Evolutionary conservation across 2,888 invertebrate genomes (phyloP).

Genomic region (Sepiola atlantica): DNA sequence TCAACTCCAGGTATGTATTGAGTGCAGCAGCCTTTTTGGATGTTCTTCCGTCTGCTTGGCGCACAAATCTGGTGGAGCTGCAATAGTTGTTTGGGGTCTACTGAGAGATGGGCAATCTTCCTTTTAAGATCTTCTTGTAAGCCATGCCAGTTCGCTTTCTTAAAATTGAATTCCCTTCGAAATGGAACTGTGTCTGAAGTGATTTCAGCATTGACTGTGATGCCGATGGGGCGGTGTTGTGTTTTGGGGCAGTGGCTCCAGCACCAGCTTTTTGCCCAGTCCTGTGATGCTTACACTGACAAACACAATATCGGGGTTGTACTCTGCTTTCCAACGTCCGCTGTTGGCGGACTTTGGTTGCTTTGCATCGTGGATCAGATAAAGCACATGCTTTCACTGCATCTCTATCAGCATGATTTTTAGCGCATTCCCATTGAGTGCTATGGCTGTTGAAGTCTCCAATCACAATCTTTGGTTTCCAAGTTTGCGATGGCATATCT

Average conservation of each 20-base stretch:
- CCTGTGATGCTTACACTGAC: background rate
- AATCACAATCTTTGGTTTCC: too few relatives aligned
- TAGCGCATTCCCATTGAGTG: too few relatives aligned
- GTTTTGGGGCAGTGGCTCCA: background rate
- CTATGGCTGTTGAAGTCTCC: too few relatives aligned
- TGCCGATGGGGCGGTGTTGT: background rate
- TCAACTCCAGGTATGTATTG: background rate
- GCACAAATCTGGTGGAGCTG: background rate
- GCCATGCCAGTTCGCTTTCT: too few relatives aligned
- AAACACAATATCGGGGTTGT: background rate
- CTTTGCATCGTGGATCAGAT: too few relatives aligned
- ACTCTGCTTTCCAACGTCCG: background rate
- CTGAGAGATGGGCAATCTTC: background rate
- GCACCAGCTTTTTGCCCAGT: background rate
- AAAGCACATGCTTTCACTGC: too few relatives aligned
- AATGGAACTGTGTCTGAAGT: background rate
- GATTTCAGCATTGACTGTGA: background rate
- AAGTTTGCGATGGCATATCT: too few relatives aligned
- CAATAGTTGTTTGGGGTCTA: background rate
- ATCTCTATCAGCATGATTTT: too few relatives aligned
- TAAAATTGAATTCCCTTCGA: too few relatives aligned
- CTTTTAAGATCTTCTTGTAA: too few relatives aligned
- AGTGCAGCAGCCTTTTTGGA: too few relatives aligned
- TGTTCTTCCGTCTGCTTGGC: background rate
- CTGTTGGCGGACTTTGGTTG: background rate